A percentile compares a stretch with the other conserved stretches of the same genome.
phyloP scores from a whole-genome alignment of 2,113 vertebrate species.

The Lagopus muta region DNA sequence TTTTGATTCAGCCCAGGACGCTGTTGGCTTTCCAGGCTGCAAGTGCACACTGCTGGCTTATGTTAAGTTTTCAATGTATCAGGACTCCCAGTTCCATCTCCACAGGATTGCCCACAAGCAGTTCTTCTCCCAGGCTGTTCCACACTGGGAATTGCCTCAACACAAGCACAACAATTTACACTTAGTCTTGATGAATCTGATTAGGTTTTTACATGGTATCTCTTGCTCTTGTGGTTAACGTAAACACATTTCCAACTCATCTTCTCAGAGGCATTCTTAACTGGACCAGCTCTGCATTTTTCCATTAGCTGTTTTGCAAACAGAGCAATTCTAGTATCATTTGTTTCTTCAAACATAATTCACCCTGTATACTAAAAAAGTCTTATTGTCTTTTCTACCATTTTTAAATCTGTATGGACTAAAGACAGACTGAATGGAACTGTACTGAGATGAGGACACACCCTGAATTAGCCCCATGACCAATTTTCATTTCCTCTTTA shows the following conservation, averaged over 20 bases:
- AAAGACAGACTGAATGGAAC: background rate
- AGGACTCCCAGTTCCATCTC: too few species aligned
- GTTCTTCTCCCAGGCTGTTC: too few species aligned
- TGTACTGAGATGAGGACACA: rapidly evolving
- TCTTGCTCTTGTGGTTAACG: background rate
- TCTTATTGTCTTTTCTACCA: background rate
- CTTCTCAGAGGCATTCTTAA: background rate
- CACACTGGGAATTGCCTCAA: too few species aligned
- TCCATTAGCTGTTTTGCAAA: background rate
- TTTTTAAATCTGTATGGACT: background rate
- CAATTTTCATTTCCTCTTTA: background rate
- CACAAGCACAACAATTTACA: too few species aligned
- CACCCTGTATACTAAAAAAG: background rate
- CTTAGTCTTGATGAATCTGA: too few species aligned
- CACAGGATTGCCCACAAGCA: too few species aligned
- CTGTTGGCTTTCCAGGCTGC: too few species aligned
- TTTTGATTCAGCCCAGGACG: too few species aligned
- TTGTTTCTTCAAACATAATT: background rate
- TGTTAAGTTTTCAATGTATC: too few species aligned
- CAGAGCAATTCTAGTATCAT: background rate
- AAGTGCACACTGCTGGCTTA: too few species aligned
- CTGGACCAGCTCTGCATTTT: background rate
- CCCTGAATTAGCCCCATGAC: background rate
- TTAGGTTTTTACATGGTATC: background rate
- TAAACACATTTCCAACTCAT: background rate